Evolutionary conservation across 2,113 vertebrate genomes (phyloP).

Genomic region (Trinectes maculatus): DNA sequence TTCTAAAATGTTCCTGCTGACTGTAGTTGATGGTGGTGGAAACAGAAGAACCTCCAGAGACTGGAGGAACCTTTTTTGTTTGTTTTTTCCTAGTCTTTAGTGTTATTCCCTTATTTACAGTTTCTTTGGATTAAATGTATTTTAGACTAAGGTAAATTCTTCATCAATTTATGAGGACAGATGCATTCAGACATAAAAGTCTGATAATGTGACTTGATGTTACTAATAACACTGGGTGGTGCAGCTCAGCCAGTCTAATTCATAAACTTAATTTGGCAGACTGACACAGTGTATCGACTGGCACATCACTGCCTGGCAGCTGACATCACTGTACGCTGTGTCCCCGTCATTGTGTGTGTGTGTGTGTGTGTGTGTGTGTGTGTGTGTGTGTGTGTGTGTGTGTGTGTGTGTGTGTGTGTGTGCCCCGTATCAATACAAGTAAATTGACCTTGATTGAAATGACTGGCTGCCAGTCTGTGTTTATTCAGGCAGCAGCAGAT

Average conservation of each 20-base stretch:
- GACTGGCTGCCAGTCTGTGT: not conserved
- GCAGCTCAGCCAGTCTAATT: not conserved
- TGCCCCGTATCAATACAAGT: conserved; percentile 2
- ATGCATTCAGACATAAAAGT: not conserved
- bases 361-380: not conserved
- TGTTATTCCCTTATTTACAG: not conserved
- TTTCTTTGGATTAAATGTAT: not conserved
- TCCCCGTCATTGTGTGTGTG: not conserved
- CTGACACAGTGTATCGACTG: too few species aligned
- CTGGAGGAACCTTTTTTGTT: too few species aligned
- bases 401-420: not conserved
- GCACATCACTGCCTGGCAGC: not conserved
- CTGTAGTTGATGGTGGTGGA: too few species aligned
- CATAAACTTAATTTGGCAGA: not conserved
- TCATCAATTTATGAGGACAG: too few species aligned
- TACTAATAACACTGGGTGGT: not conserved
- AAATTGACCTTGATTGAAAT: conserved; percentile 33
- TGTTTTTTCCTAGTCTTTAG: too few species aligned
- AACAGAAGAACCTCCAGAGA: too few species aligned
- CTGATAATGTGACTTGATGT: not conserved
- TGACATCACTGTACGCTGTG: not conserved
- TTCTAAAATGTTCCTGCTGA: too few species aligned
- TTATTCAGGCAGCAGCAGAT: not conserved
- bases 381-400: not conserved
- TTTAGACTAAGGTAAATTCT: too few species aligned